Evolutionary conservation across 2,797 vertebrate genomes (phyloP), one percentile per base, ranked within the genome.

Genomic region (Phataginus tricuspis): DNA sequence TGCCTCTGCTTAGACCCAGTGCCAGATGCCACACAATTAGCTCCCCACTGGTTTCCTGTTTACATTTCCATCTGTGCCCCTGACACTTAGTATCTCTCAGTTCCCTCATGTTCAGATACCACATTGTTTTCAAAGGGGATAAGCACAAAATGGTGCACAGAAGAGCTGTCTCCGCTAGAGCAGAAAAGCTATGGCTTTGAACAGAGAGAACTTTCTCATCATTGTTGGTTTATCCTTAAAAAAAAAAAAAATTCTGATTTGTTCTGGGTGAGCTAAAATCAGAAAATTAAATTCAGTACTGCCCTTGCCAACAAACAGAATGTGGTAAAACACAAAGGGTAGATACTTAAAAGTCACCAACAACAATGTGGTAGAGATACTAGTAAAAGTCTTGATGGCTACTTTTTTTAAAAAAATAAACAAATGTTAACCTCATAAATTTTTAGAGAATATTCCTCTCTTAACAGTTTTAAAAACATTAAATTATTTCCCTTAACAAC

Each of bases 41-140:
- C 89, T 96, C 84, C 97, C 92, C 86, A 89, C 96, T 86, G 92
- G 63, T 91, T 97, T 91, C 90, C 94, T 93, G 94, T 93, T 97
- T 94, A 84, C 61, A 63, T 88, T 96, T 94, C 97, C 96, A 96
- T 97, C 97, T 97, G 95, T 93, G 94, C 63, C 86, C 94, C 63
- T 64, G 64, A 92, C 90, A 95, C 79, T 82, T 89, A 51, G 87
- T 39, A 0, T 49, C 86, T 92, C 77, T 23, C 27, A 72, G 51
- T 90, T 94, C 86, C 68, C 61, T 87, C 94, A 77, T 90, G 84
- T 92, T 90, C 86, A 71, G 71, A 72, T 15, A 64, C 34, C 34
- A 88, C 42, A 13, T 59, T 88, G 89, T 86, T 96, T 90, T 75
- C 91, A 66, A 95, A 94, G 34, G 51, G 53, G 74, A 92, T 78